A percentile compares a stretch with the other conserved stretches of the same genome.
phyloP scores from a whole-genome alignment of 2,797 vertebrate genomes.

The Pangasius djambal region DNA sequence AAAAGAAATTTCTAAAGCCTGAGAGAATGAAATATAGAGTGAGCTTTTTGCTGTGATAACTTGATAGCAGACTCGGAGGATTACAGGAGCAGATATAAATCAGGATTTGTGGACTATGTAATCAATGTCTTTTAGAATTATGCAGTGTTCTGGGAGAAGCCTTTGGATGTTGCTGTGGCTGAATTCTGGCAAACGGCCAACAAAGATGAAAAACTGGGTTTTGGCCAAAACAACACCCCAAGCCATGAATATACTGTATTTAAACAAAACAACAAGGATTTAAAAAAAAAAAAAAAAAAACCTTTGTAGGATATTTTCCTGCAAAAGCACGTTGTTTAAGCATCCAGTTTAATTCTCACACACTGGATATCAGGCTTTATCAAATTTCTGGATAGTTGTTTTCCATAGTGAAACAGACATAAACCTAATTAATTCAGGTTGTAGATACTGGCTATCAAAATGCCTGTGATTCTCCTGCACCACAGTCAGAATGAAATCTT shows the following conservation, averaged over 20 bases:
- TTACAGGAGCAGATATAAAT: conserved; percentile 2
- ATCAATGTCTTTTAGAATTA: conserved; percentile 24
- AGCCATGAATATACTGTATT: neutral
- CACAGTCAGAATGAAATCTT: neutral
- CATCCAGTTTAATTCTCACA: neutral
- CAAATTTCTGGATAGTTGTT: neutral
- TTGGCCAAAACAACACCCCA: conserved; percentile 3
- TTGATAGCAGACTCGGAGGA: neutral
- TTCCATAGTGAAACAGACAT: neutral
- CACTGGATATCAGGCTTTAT: neutral
- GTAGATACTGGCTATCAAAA: neutral
- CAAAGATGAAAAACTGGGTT: neutral
- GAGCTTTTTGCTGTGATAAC: conserved; percentile 10
- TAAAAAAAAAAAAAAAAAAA: too few relatives aligned
- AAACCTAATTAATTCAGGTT: neutral
- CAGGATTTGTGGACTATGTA: conserved; percentile 27
- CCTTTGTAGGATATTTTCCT: neutral
- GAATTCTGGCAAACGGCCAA: neutral
- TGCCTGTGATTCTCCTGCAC: neutral
- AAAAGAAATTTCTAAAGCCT: conserved; percentile 44
- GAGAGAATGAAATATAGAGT: conserved; percentile 25
- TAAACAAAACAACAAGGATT: neutral
- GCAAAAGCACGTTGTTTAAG: neutral
- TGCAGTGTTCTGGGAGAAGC: neutral
- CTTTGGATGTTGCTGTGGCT: neutral